These are phyloP conservation scores for Tursiops truncatus DNA, from an alignment of 2,113 vertebrate species.

Conservation along the genomic window DNA sequence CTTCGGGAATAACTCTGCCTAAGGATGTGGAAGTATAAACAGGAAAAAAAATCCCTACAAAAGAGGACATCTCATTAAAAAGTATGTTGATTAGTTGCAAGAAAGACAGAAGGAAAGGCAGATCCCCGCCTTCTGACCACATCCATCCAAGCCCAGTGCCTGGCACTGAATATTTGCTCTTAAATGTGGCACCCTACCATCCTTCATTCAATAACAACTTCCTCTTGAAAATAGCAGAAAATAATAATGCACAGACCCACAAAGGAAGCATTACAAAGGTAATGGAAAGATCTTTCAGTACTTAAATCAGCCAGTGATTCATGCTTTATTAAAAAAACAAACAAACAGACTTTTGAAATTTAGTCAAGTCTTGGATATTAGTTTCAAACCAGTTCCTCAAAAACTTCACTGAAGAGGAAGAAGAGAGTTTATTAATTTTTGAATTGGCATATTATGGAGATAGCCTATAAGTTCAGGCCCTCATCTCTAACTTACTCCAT, in stretches of 20 bases:
- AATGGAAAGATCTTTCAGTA: neutral
- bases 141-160: neutral
- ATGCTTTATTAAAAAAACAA: neutral
- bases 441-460: neutral
- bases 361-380: neutral
- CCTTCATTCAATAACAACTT: neutral
- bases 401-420: neutral
- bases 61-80: constrained; percentile 1
- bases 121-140: neutral
- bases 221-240: neutral
- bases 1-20: neutral
- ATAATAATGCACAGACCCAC: neutral
- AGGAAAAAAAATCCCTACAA: neutral
- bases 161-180: neutral
- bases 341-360: constrained; percentile 42
- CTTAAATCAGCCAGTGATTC: neutral
- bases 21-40: neutral
- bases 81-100: neutral
- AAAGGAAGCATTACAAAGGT: neutral
- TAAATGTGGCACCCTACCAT: neutral
- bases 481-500: neutral
- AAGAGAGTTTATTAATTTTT: constrained; percentile 38
- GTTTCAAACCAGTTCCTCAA: neutral
- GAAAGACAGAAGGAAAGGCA: neutral
- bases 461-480: neutral